Base-by-base conservation (phyloP, 2,888 invertebrate species). In the Oxytorus armatus region DNA sequence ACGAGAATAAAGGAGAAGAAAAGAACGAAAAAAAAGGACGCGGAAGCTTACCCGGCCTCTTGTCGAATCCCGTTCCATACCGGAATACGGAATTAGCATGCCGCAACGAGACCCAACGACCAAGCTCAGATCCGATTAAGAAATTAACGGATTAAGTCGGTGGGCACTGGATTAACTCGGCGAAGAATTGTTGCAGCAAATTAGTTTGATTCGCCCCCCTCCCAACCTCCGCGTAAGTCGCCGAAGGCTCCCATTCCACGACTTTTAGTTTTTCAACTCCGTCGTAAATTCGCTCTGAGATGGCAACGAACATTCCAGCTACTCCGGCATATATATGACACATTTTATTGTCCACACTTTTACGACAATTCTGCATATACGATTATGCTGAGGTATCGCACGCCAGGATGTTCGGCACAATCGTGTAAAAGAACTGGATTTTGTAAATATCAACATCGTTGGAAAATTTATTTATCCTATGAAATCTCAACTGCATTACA, bases 91-190 rank as follows among this genome's bases (percentile, higher is more conserved):
- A 74, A 75, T 75, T 75, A 75, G 68, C 75, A 51, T 69, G 63
- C 49, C 11, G 14, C 69, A 65, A 70, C n/a, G 75, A 42, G 42
- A 68, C 33, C 49, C 42, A 33, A 3, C 33, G 59, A 57, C 69
- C 33, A 75, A 57, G 16, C 65, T 51, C 57, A 14, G 70, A 75
- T 75, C 69, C 75, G 75, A 75, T 79, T 79, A 75, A 65, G 74
- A 75, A 79, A 79, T 75, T 75, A 79, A 69, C 74, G 75, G 79
- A 70, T 75, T 65, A 75, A 79, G 69, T 36, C 44, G 39, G 51
- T 18, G 36, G 70, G 47, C 18, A 8, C 21, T 3, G 63, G 61
- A 49, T 14, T 36, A 11, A 33, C 39, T 74, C 49, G 29, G 42
- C 29, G 63, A 63, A 79, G 68, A 79, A 74, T 74, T 55, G 68